Base-by-base conservation (phyloP, 2,888 invertebrate species). In the Brenthis ino region DNA sequence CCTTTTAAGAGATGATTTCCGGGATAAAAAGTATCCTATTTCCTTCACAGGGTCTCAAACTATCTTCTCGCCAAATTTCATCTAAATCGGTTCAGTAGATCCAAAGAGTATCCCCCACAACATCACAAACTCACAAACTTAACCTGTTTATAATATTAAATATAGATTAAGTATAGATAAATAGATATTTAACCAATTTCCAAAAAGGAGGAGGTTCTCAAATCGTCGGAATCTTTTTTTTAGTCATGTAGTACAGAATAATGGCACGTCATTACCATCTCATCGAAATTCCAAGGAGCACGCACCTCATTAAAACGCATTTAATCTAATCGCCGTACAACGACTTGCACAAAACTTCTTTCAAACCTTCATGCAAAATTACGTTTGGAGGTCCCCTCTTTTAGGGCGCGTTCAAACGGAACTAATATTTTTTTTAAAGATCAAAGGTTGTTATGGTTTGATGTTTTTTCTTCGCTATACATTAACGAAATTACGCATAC, bases 361-460 rank as follows among this genome's bases (percentile, higher is more conserved):
- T 85, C 87, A 88, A 86, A 88, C 85, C 84, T 89, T 88, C 89
- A 91, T 88, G 91, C 88, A 88, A 90, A 90, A 91, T 91, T 89
- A 89, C 90, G 85, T 88, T 89, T 81, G 81, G 80, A 82, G 80
- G 79, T 84, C 82, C 73, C 73, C 73, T 70, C 68, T 65, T 81
- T 79, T 58, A 68, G 65, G 65, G 70, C 57, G 67, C 67, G 68
- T 68, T 72, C 70, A 65, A 68, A 70, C 65, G 65, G 50, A 47
- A 63, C 61, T 61, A 65, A 70, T 63, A 65, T 65, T 57, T 68
- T 57, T 65, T 47, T 4, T 14, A n/a, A 12, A 58, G 55, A 71
- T 71, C 71, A 66, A 68, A 68, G 60, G 63, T 63, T 61, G 61
- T 58, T 12, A 57, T n/a, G 28, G 57, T 37, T 58, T 47, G 20